Evolutionary conservation across 2,888 invertebrate species (phyloP), one percentile per base, ranked within the genome.

Genomic region (Mantis religiosa): DNA sequence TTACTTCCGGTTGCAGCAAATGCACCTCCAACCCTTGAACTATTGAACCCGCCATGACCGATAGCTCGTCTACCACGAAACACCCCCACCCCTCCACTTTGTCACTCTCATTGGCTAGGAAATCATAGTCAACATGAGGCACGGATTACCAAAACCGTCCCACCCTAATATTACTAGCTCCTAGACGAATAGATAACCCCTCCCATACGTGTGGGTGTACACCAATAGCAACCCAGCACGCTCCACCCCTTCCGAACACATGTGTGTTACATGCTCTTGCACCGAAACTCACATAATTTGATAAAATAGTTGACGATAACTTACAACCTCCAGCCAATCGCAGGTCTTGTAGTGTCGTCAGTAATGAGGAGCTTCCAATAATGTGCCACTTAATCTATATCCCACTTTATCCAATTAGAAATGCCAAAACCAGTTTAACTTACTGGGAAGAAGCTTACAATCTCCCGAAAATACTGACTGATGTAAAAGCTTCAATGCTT

Each of bases 211-310:
- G 54, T 20, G 54, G 54, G 20, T 25, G 54, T 71, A 20, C 3
- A 71, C 54, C 54, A 71, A 71, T 71, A 6, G 54, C 54, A 71
- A 71, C 20, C 54, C 54, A 71, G 20, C 20, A 71, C 20, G 20
- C 54, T 81, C 87, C 82, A 47, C 87, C 25, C 86, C 25, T n/a
- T 15, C 81, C 30, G 27, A 28, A 25, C 54, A 71, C 54, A 71
- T 71, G 54, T 71, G 54, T 20, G 20, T 41, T 25, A 86, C 82
- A 87, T 41, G n/a, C 87, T 82, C 87, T 82, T n/a, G 28, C 34
- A 87, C 82, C 34, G 30, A 27, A 87, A 87, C 82, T 87, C 81
- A 27, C 87, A 87, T 87, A 87, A 87, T 87, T 87, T 87, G 41
- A 87, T 87, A 82, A 87, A 87, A 87, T 87, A 82, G 87, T 87